Evolutionary conservation across 2,113 vertebrate genomes (phyloP).

Genomic region (Mobula hypostoma): DNA sequence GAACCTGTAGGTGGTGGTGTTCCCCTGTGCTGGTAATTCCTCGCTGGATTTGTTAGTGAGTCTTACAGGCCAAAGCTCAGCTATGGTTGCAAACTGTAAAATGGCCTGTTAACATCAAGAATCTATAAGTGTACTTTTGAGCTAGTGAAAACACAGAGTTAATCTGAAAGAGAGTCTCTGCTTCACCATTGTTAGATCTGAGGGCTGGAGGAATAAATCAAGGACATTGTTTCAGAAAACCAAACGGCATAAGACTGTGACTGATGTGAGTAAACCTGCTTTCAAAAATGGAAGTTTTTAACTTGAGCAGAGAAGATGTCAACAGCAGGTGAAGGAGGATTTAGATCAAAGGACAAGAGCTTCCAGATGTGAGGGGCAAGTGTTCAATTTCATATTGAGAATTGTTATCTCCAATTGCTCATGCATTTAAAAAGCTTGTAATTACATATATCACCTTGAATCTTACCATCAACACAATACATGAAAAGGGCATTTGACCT

Average conservation of each 20-base stretch:
- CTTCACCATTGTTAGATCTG: neutral
- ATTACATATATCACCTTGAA: neutral
- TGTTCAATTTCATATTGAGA: neutral
- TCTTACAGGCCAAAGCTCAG: neutral
- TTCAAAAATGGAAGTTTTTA: slow-evolving; percentile 4
- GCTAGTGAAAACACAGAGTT: neutral
- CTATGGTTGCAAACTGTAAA: neutral
- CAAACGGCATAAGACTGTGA: neutral
- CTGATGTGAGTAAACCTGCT: neutral
- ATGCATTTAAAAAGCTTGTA: neutral
- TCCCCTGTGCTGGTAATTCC: neutral
- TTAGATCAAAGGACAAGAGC: neutral
- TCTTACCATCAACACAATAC: too few species aligned
- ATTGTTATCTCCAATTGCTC: neutral
- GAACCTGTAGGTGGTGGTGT: too few species aligned
- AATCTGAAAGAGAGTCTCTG: neutral
- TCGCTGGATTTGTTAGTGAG: neutral
- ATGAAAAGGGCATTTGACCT: too few species aligned
- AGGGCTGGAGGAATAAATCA: neutral
- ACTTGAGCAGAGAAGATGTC: neutral
- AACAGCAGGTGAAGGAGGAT: neutral
- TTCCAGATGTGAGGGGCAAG: slow-evolving; percentile 3
- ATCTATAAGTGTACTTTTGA: neutral
- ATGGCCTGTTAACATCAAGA: neutral
- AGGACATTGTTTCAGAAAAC: neutral